Percentiles rank a stretch among this genome's conserved stretches.
Evolutionary conservation across 2,797 vertebrate genomes (phyloP).

Genomic region (Megaceryle alcyon): DNA sequence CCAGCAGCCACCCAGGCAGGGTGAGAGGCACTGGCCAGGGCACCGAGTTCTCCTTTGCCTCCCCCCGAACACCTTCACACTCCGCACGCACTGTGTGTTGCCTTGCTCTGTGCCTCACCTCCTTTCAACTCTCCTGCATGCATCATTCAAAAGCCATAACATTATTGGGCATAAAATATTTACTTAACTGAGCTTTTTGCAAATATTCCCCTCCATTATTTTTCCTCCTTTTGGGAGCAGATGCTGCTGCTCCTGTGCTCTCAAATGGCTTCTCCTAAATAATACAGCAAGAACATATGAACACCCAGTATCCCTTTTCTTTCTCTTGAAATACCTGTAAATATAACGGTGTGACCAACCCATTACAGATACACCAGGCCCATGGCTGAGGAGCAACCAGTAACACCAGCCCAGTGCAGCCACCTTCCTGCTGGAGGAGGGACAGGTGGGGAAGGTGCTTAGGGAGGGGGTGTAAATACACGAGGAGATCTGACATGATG

Average conservation of each 20-base stretch:
- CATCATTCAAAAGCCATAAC: conserved; percentile 37
- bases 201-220: conserved; percentile 51
- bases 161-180: conserved; percentile 71
- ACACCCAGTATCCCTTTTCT: neutral
- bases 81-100: neutral
- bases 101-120: neutral
- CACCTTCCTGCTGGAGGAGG: neutral
- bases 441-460: neutral
- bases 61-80: neutral
- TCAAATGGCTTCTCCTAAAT: conserved; percentile 59
- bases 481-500: neutral
- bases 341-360: neutral
- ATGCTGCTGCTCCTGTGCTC: neutral
- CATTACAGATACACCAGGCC: neutral
- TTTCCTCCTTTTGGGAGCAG: conserved; percentile 59
- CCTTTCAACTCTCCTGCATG: neutral
- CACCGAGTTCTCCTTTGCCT: rapidly evolving
- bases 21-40: neutral
- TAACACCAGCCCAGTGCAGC: rapidly evolving
- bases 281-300: conserved; percentile 1
- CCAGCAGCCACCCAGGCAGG: neutral
- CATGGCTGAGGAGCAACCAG: neutral
- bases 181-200: conserved; percentile 69
- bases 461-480: neutral
- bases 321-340: neutral